Base-by-base conservation (phyloP, 2,113 vertebrate genomes). In the Platanista minor region DNA sequence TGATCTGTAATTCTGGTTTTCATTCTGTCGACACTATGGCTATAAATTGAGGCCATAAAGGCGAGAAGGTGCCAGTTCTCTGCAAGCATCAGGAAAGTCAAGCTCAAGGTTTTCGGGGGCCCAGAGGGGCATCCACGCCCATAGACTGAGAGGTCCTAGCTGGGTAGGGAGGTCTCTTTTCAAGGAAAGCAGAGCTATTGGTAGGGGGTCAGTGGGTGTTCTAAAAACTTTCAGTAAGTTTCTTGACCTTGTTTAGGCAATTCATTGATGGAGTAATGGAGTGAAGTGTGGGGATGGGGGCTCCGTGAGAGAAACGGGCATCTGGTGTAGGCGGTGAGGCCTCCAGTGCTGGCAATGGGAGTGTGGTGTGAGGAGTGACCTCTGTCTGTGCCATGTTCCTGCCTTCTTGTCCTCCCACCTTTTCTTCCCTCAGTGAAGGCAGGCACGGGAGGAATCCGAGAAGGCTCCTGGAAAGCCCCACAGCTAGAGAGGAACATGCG, bases 401-500 rank as follows among this genome's bases (percentile, higher is more conserved):
- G 52, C 81, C 81, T 75, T 31, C 49, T 43, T 33, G 33, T 54
- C 29, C 4, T 6, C 10, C 10, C 0, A 61, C 29, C 20, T 12
- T 66, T 21, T 43, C 78, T 72, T 43, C 49, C 61, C 67, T 67
- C 27, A 8, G 8, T 20, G 71, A 36, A 25, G 61, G 61, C 46
- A 49, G 71, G 41, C 39, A 17, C 9, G 64, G 23, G 67, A 54
- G 39, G 49, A n/a, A 27, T 6, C 18, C 13, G n/a, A 17, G n/a
- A 27, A 31, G 49, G 18, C 29, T 57, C 54, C 43, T 61, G 66
- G 61, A 52, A 67, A 67, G 33, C 71, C 33, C 67, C 69, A 95
- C 80, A 94, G 85, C 75, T 69, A 66, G 92, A 90, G 96, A 93
- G 95, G 91, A 97, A 94, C 86, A 91, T 61, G 85, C 69, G 81